Evolutionary conservation across 2,888 invertebrate genomes (phyloP).

Genomic region (Ectemnius continuus): DNA sequence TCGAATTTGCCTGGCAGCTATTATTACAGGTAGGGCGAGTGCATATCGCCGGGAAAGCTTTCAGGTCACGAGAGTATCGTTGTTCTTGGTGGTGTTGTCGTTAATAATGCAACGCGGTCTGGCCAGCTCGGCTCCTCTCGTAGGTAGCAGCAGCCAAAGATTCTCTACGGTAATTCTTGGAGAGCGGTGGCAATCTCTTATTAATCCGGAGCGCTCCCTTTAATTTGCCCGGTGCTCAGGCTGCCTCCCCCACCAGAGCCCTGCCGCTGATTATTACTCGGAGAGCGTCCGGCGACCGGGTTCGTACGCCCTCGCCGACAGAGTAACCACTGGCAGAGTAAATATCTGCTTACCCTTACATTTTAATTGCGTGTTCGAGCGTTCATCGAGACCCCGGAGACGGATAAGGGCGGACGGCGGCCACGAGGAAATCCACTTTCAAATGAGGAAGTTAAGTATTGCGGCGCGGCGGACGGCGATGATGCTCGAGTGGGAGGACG

Average conservation of each 20-base stretch:
- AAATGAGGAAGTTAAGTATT: too few species aligned
- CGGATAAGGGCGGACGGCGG: neutral
- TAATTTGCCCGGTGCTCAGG: conserved; percentile 30
- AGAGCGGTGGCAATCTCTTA: conserved; percentile 25
- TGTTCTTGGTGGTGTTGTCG: too few species aligned
- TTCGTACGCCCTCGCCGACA: neutral
- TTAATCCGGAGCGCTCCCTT: conserved; percentile 39
- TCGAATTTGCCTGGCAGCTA: too few species aligned
- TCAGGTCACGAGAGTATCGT: too few species aligned
- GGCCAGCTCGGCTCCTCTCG: neutral
- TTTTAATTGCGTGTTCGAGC: conserved; percentile 42
- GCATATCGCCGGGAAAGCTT: too few species aligned
- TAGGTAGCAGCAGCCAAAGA: neutral
- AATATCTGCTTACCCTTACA: conserved; percentile 47
- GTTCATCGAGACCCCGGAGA: conserved; percentile 12
- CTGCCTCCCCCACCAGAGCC: neutral
- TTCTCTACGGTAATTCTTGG: conserved; percentile 24
- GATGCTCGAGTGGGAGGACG: too few species aligned
- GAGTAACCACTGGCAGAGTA: conserved; percentile 42
- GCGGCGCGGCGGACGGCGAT: too few species aligned
- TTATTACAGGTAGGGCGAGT: too few species aligned
- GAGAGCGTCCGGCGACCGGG: neutral
- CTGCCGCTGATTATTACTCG: conserved; percentile 29
- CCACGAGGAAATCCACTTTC: neutral
- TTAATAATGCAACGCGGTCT: too few species aligned